These are phyloP conservation scores for Megastigmus dorsalis DNA, from an alignment of 2,888 invertebrate species.

Conservation along the genomic window DNA sequence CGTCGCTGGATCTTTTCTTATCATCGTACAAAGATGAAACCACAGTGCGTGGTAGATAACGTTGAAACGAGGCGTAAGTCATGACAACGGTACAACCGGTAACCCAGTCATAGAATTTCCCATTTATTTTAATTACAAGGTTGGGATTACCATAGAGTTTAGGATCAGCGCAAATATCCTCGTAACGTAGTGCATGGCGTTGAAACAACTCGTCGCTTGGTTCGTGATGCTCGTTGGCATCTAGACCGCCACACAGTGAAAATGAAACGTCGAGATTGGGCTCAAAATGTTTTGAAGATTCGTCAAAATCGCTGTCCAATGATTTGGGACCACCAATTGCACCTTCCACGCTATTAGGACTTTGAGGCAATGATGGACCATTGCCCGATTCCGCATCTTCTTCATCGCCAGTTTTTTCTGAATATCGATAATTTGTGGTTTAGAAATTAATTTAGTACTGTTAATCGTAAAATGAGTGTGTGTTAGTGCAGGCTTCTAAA, in stretches of 20 bases:
- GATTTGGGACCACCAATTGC: conserved; percentile 80
- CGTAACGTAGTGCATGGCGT: conserved; percentile 76
- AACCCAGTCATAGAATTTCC: conserved; percentile 93
- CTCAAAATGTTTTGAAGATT: conserved; percentile 74
- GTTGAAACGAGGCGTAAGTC: conserved; percentile 89
- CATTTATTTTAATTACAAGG: conserved; percentile 89
- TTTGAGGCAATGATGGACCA: conserved; percentile 95
- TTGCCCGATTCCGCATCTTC: conserved; percentile 98
- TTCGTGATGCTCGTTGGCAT: conserved; percentile 74
- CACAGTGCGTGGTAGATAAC: conserved; percentile 82
- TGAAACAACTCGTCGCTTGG: conserved; percentile 80
- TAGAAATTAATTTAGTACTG: too few relatives aligned
- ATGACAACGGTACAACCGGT: conserved; percentile 93
- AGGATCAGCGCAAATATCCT: conserved; percentile 82
- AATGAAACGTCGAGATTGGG: conserved; percentile 78
- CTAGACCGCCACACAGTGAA: conserved; percentile 85
- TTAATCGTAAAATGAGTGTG: too few relatives aligned
- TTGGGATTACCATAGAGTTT: conserved; percentile 86
- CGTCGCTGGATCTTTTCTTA: conserved; percentile 59
- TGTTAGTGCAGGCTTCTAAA: too few relatives aligned
- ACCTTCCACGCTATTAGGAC: conserved; percentile 91
- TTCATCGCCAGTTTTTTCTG: conserved; percentile 78
- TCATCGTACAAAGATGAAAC: conserved; percentile 68
- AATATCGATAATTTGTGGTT: too few relatives aligned
- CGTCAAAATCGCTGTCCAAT: conserved; percentile 90